Evolutionary conservation across 2,113 vertebrate species (phyloP), one percentile per base, ranked within the genome.

Genomic region (Nothocercus julius): DNA sequence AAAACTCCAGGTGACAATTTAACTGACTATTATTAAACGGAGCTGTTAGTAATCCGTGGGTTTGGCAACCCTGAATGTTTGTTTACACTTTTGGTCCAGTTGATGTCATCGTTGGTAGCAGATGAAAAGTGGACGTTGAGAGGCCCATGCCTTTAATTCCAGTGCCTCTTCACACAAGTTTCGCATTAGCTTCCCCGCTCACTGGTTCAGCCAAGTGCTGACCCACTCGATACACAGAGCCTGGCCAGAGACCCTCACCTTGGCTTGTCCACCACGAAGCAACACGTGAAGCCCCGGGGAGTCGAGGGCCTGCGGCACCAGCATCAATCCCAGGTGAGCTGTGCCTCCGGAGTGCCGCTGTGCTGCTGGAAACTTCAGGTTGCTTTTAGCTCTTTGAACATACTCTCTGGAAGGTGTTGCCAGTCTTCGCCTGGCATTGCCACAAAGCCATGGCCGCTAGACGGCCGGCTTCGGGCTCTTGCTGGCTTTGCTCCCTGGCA

Each of bases 11-110:
- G 90, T 94, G 93, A 96, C 76, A 56, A 96, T 96, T 97, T 62
- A 93, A 96, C 92, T 92, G 92, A 97, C 89, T 97, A 98, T 98
- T 98, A 98, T 98, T 98, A 98, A 98, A 98, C 2, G 70, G 93
- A 97, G 77, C 95, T 97, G 91, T 98, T 97, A 97, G 95, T 97
- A 97, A 97, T 85, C 86, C 9, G 47, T 74, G 90, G 80, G 87
- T 87, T 93, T 97, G 94, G 91, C 90, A 91, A 95, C 86, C 38
- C 34, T 85, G 79, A 77, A 69, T 86, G 54, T 95, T 95, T 97
- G 94, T 96, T 96, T 95, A 40, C 85, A 66, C 69, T 80, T 95
- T 82, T 73, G 91, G 82, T 91, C 63, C 91, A 32, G 61, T 40
- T 95, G 91, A 91, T 89, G 92, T 95, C 87, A 92, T 91, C 68